These are phyloP conservation scores for Andrena minutula DNA, from an alignment of 2,888 invertebrate genomes.

Conservation along the genomic window DNA sequence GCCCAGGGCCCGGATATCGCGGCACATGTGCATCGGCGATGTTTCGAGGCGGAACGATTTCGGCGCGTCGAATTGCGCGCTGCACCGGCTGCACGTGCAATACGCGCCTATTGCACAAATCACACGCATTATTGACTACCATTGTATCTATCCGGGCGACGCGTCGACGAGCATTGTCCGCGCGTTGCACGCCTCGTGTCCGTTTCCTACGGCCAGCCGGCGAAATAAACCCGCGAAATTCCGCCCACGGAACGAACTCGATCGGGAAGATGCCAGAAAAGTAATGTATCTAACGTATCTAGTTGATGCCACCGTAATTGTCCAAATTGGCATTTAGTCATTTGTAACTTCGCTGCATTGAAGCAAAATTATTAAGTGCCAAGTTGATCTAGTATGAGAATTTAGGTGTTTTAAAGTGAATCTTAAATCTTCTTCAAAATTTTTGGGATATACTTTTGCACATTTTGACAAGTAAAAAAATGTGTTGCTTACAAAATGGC, in stretches of 20 bases:
- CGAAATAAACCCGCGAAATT: conserved; percentile 47
- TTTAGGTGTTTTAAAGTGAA: too few species aligned
- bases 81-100: conserved; percentile 82
- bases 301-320: too few species aligned
- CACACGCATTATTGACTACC: conserved; percentile 84
- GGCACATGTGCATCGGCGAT: conserved; percentile 78
- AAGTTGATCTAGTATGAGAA: too few species aligned
- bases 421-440: too few species aligned
- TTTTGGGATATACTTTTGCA: too few species aligned
- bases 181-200: conserved; percentile 66
- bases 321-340: too few species aligned
- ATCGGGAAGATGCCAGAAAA: neutral
- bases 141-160: conserved; percentile 79
- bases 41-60: conserved; percentile 82
- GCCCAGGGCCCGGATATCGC: conserved; percentile 69
- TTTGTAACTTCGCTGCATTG: too few species aligned
- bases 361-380: too few species aligned
- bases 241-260: neutral
- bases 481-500: too few species aligned
- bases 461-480: too few species aligned
- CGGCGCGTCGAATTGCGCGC: conserved; percentile 79
- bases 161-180: conserved; percentile 79
- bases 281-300: neutral
- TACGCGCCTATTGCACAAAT: conserved; percentile 84
- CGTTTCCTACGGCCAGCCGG: conserved; percentile 45